Evolutionary conservation across 2,797 vertebrate genomes (phyloP).

Genomic region (Oreonectes daqikongensis): DNA sequence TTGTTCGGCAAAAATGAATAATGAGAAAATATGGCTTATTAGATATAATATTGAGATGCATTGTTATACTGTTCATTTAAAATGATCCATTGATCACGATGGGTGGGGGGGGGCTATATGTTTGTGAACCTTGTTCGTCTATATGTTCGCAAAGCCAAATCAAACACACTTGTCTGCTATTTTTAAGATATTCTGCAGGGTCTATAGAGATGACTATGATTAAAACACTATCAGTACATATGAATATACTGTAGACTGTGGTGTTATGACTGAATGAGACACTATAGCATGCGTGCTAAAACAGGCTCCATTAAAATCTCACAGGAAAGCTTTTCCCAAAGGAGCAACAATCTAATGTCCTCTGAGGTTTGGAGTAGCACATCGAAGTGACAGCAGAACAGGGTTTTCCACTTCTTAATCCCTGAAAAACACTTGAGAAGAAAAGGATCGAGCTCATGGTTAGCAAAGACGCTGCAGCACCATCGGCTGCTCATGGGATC

Average conservation of each 20-base stretch:
- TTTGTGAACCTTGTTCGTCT: not conserved
- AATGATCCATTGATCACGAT: not conserved
- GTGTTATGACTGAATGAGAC: not conserved
- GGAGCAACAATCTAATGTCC: not conserved
- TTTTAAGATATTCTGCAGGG: not conserved
- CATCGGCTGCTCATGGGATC: not conserved
- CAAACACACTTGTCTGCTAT: not conserved
- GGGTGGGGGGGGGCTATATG: not conserved
- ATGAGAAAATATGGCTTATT: not conserved
- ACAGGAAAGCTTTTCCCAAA: constrained; percentile 13
- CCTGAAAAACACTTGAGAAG: not conserved
- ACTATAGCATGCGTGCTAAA: not conserved
- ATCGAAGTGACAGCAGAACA: constrained; percentile 10
- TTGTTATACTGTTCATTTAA: not conserved
- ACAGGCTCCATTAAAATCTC: constrained; percentile 32
- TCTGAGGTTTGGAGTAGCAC: constrained; percentile 13
- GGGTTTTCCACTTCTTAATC: not conserved
- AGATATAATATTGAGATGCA: not conserved
- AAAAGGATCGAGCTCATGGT: not conserved
- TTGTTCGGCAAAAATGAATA: not conserved
- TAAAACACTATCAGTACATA: not conserved
- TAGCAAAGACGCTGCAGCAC: not conserved
- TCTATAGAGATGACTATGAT: not conserved
- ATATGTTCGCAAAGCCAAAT: no score
- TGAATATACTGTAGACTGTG: not conserved